Evolutionary conservation across 2,888 invertebrate species (phyloP), one percentile per base, ranked within the genome.

Genomic region (Patella pellucida): DNA sequence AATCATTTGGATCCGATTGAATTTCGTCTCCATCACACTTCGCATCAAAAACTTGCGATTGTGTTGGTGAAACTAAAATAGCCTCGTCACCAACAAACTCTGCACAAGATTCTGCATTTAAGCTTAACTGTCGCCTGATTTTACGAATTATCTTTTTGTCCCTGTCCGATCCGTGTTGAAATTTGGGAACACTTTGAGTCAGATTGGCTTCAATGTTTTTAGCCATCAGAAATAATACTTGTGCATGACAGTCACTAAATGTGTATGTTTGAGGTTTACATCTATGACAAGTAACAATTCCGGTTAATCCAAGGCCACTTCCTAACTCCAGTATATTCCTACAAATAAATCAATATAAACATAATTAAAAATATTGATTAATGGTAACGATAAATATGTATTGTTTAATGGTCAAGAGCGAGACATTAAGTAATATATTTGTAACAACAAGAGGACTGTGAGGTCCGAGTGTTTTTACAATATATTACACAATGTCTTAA

Each of bases 231-330:
- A 85, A 83, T 0, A 88, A 76, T 23, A 88, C 88, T 76, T 87
- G 85, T 14, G 81, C 78, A 75, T 88, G 86, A 73, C 85, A 86
- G 83, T 88, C 88, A 68, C 85, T 85, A 76, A 87, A 87, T 68
- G 85, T 83, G 78, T 83, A 87, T 19, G 83, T 80, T 41, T 74
- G 75, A 12, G 75, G 31, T 27, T 80, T 81, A 77, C 87, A 87
- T 54, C 78, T 74, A 68, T 82, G 84, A 79, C 87, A 87, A 7
- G 85, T 75, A n/a, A 83, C 81, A 9, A 87, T 81, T 11, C 88
- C 88, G 4, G 87, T 87, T 31, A 88, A 78, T 5, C 88, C 88
- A 15, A 87, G 81, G n/a, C 88, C 88, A 84, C 87, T 84, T 11
- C 88, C 88, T 11, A 88, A 82, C 75, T 88, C 88, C 68, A 87